Evolutionary conservation across 2,113 vertebrate species (phyloP).

Genomic region (Platysteira castanea): DNA sequence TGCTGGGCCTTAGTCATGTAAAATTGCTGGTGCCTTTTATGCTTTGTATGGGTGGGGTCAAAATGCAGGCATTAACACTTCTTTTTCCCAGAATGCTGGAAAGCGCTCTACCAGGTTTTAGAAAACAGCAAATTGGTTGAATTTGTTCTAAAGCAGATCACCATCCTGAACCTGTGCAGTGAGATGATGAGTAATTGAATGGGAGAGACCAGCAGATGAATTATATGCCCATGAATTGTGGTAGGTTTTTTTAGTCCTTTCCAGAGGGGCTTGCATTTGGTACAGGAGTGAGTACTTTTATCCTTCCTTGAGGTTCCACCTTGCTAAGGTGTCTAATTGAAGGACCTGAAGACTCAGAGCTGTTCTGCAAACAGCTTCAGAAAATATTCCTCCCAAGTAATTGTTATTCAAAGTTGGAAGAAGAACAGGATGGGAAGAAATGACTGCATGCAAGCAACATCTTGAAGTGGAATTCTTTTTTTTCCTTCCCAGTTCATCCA

Average conservation of each 20-base stretch:
- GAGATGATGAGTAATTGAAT: not conserved
- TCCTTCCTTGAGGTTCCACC: not conserved
- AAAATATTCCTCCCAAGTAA: not conserved
- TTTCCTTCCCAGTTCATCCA: not conserved
- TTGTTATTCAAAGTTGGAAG: not conserved
- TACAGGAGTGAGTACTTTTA: not conserved
- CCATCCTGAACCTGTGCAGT: not conserved
- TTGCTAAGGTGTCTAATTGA: not conserved
- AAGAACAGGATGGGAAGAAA: not conserved
- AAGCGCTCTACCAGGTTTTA: not conserved
- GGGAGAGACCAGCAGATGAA: not conserved
- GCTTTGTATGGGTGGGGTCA: not conserved
- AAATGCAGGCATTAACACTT: not conserved
- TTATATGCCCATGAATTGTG: not conserved
- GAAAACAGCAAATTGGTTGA: not conserved
- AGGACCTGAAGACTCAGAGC: not conserved
- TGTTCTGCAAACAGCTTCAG: not conserved
- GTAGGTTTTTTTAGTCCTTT: not conserved
- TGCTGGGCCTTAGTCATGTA: not conserved
- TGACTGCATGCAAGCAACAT: not conserved
- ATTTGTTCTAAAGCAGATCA: not conserved
- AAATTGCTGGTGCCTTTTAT: not conserved
- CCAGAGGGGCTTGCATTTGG: not conserved
- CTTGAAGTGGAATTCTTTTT: not conserved
- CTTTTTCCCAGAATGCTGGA: not conserved